Evolutionary conservation across 30 jellyfish, hydroid and myxozoan genomes (phyloP).

Genomic region (Aurelia coerulea): DNA sequence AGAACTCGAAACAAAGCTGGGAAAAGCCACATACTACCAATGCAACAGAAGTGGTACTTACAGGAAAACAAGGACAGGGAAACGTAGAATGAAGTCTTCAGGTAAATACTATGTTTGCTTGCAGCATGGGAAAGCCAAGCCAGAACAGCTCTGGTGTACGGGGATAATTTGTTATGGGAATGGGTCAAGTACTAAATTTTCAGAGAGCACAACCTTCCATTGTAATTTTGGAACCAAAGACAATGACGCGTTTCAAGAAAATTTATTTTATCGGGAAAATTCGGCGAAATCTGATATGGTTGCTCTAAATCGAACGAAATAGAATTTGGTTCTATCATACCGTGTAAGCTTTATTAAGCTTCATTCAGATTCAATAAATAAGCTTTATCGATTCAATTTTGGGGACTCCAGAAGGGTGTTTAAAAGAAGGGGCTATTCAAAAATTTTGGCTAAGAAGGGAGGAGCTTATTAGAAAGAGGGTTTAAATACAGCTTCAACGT

Average conservation of each 20-base stretch:
- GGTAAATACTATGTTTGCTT: slow-evolving; percentile 13
- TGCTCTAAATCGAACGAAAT: slow-evolving; percentile 9
- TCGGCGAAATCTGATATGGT: neutral
- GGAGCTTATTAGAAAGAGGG: too few species aligned
- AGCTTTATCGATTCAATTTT: neutral
- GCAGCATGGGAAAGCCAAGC: neutral
- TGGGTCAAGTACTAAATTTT: neutral
- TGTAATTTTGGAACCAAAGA: neutral
- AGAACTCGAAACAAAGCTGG: slow-evolving; percentile 2
- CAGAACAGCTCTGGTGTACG: neutral
- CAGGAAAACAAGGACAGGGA: slow-evolving; percentile 39
- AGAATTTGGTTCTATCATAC: neutral
- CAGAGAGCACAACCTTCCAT: neutral
- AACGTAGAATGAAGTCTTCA: slow-evolving; percentile 34
- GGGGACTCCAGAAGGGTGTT: too few species aligned
- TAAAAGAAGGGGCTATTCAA: neutral
- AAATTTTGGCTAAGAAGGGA: neutral
- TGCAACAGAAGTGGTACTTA: slow-evolving; percentile 40
- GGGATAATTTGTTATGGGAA: slow-evolving; percentile 5
- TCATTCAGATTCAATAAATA: too few species aligned
- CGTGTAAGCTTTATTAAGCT: slow-evolving; percentile 7
- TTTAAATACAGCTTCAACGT: neutral
- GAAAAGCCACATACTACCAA: slow-evolving; percentile 15
- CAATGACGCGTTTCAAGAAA: neutral
- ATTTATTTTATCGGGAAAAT: neutral